Evolutionary conservation across 2,888 invertebrate species (phyloP), one percentile per base, ranked within the genome.

Genomic region (Aspidiotus destructor): DNA sequence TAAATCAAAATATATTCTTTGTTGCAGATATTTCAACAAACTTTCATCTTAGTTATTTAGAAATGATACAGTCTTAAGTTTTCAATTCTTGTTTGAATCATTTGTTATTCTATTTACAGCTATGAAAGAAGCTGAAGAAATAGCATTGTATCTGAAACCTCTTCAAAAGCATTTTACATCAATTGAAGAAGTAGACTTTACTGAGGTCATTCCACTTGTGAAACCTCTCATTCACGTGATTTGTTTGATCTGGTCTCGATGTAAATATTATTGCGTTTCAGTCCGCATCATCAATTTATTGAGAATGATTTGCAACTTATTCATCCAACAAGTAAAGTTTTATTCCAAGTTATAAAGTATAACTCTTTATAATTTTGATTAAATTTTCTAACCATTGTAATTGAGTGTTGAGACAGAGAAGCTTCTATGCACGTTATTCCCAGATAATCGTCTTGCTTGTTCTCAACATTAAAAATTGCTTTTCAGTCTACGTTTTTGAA

Each of bases 191-290:
- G 86, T 86, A 0, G 92, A 92, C 75, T 92, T 93, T 76, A 84
- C 88, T n/a, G 93, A 93, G 76, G 83, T 85, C 65, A 83, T 85
- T 72, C 84, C 87, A 1, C 77, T 89, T 62, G 83, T 96, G 74
- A 83, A 86, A 53, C 90, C 92, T 0, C 77, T 92, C 72, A 86
- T 96, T 80, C 91, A 95, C 74, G 85, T 88, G 0, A 85, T 96
- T 54, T 92, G 94, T 74, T 82, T 93, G 74, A 84, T 94, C 58
- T 97, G 96, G 95, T 85, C 89, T 42, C 87, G 90, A 76, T 94
- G 92, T 0, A 85, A 85, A 73, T 92, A 92, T 76, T 96, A 95
- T 77, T 91, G 93, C 77, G 89, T 87, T 75, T 90, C 92, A 0
- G 85, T 88, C 0, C 89, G 93, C 76, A 84, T 96, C 62, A 92